phyloP scores from a whole-genome alignment of 2,113 vertebrate genomes.

The Pseudorhombus dupliciocellatus region DNA sequence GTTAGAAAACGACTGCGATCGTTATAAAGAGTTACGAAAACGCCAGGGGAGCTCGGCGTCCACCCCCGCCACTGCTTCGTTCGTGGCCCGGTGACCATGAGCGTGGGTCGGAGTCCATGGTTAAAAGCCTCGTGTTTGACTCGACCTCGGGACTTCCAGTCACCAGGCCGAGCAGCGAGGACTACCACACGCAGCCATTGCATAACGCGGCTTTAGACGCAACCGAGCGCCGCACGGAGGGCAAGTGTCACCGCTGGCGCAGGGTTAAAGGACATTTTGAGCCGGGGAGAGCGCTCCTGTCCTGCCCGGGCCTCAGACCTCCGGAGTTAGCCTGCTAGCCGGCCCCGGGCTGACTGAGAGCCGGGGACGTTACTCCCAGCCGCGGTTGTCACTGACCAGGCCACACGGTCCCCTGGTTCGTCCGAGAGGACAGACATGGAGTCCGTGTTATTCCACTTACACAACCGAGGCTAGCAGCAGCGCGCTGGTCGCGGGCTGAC shows the following conservation, averaged over 20 bases:
- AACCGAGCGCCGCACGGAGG: background rate
- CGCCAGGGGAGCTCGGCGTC: background rate
- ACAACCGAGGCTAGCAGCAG: slow-evolving; percentile 44
- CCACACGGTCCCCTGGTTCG: background rate
- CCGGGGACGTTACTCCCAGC: background rate
- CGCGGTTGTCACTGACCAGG: too few relatives aligned
- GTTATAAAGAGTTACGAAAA: background rate
- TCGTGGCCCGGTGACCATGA: background rate
- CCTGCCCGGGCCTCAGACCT: slow-evolving; percentile 67
- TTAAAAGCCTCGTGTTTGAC: slow-evolving; percentile 20
- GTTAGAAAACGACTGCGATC: too few relatives aligned
- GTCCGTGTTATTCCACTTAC: slow-evolving; percentile 22
- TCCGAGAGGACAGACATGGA: background rate
- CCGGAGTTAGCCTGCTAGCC: slow-evolving; percentile 62
- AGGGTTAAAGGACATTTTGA: slow-evolving; percentile 54
- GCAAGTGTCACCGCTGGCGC: slow-evolving; percentile 19
- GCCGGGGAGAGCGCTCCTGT: slow-evolving; percentile 8
- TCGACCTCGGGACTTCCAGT: background rate
- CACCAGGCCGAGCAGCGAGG: background rate
- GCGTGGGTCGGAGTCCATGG: slow-evolving; percentile 4
- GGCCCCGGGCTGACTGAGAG: slow-evolving; percentile 13
- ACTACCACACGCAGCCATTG: background rate
- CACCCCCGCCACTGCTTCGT: background rate
- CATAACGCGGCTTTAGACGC: background rate
- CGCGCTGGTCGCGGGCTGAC: background rate